These are phyloP conservation scores for Crotophaga sulcirostris DNA, from an alignment of 2,113 vertebrate species.

Conservation along the genomic window DNA sequence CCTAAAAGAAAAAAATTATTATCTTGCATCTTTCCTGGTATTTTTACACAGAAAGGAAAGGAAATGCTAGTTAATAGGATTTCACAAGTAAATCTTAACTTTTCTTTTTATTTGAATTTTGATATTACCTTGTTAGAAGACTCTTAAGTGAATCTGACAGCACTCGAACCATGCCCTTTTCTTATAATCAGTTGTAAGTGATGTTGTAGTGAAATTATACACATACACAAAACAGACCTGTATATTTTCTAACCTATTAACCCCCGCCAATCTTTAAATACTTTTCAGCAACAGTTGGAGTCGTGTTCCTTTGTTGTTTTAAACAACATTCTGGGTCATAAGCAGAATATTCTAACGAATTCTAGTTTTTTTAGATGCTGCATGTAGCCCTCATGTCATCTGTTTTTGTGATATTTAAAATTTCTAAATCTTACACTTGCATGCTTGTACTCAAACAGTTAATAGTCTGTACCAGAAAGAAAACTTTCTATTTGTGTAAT, in stretches of 20 bases:
- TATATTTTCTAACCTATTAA: background rate
- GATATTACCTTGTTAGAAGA: background rate
- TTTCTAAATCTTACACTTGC: background rate
- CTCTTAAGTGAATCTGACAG: background rate
- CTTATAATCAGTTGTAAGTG: background rate
- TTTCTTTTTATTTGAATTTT: background rate
- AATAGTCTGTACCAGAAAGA: slow-evolving; percentile 49
- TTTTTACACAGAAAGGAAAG: background rate
- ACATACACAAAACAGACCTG: background rate
- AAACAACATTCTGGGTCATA: background rate
- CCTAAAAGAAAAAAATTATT: background rate
- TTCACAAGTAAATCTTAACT: background rate
- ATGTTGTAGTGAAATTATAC: background rate
- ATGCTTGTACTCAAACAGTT: background rate
- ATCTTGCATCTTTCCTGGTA: background rate
- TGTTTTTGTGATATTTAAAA: background rate
- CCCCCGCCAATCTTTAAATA: background rate
- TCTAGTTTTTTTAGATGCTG: background rate
- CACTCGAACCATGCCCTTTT: background rate
- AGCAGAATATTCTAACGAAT: background rate
- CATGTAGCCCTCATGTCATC: background rate
- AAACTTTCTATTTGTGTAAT: slow-evolving; percentile 72
- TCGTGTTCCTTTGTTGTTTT: background rate
- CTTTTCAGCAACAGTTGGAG: background rate
- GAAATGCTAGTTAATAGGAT: background rate